phyloP scores from a whole-genome alignment of 2,888 invertebrate species.

The Netelia fuscicornis region DNA sequence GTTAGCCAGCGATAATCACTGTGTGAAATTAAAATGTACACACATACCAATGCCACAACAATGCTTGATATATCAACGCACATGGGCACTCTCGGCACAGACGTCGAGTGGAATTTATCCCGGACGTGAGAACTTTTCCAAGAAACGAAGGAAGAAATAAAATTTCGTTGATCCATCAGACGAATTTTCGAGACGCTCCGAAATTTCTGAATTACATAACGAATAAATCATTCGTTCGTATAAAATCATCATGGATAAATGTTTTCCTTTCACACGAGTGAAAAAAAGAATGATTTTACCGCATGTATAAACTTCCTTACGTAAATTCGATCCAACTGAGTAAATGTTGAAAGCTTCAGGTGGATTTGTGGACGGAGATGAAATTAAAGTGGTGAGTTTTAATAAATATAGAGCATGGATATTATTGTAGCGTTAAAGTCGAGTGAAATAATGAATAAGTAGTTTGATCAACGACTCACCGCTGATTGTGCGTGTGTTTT shows the following conservation, averaged over 20 bases:
- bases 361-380: no score
- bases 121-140: background rate
- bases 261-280: no score
- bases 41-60: background rate
- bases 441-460: background rate
- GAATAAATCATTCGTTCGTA: no score
- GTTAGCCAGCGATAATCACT: background rate
- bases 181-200: background rate
- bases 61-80: background rate
- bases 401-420: background rate
- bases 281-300: no score
- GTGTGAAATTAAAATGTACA: background rate
- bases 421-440: background rate
- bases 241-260: no score
- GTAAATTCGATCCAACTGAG: no score
- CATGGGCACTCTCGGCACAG: background rate
- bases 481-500: constrained; percentile 8
- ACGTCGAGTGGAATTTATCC: background rate
- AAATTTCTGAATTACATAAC: no score
- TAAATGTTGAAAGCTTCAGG: no score
- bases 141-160: background rate
- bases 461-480: constrained; percentile 5
- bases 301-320: no score
- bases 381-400: no score
- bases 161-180: background rate